Base-by-base conservation (phyloP, 2,888 invertebrate genomes). In the Drosophila siamana region DNA sequence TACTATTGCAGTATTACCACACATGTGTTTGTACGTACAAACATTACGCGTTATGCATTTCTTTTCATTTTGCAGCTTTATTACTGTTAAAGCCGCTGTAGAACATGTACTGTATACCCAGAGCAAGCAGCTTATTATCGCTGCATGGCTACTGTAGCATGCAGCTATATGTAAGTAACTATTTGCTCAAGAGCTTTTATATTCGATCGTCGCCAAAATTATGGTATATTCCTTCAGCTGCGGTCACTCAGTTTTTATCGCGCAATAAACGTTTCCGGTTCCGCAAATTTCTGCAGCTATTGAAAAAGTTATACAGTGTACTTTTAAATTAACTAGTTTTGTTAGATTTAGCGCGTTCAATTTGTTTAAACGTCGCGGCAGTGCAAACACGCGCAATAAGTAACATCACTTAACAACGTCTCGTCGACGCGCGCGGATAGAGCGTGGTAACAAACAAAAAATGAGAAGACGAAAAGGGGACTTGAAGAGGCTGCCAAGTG, bases 41-140 rank as follows among this genome's bases (percentile, higher is more conserved):
- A 52, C 40, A 36, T 72, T 28, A 47, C 67, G 77, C 60, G 72
- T 16, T 41, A 33, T 60, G 73, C 76, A 82, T 69, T 69, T 68
- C 61, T 36, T 26, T 26, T 26, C 6, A 6, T 7, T 26, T 26
- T 26, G 5, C 26, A n/a, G 19, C 19, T 2, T 2, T 19, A 19
- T 19, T 19, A 1, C 1, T 3, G 19, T 19, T 19, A 19, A 19
- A 19, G 19, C n/a, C n/a, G n/a, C n/a, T n/a, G n/a, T n/a, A n/a
- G n/a, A n/a, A n/a, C n/a, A n/a, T n/a, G n/a, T n/a, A n/a, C n/a
- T n/a, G n/a, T n/a, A n/a, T n/a, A n/a, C n/a, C n/a, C n/a, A n/a
- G n/a, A n/a, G n/a, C n/a, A n/a, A n/a, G n/a, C n/a, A n/a, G n/a
- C n/a, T 30, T 30, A 30, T 11, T 4, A 11, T 4, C 30, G 30